Evolutionary conservation across 1,140 invertebrate genomes (phyloP), one percentile per base, ranked within the genome.

Genomic region (Atta colombica): DNA sequence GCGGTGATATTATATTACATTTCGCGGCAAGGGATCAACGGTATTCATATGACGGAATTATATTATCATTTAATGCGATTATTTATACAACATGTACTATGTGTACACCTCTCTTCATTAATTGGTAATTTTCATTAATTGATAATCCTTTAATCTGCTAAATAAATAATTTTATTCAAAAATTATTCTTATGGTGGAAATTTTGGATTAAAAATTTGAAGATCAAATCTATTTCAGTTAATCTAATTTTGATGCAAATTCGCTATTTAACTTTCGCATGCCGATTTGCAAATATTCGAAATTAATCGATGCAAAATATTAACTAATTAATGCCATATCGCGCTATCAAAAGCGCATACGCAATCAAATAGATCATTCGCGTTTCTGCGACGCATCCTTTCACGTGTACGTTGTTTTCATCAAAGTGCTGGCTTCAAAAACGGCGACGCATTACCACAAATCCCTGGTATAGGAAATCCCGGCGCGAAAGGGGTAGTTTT

Each of bases 1-100:
- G 77, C 49, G 77, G 77, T 80, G n/a, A 68, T 80, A 68, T 75
- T 78, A 65, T 78, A 49, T 80, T 39, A 80, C 31, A 69, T 68
- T n/a, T 80, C 77, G 63, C 5, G 77, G 63, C 65, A 69, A 80
- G 31, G 77, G 77, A 80, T 80, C 68, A 80, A 39, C 51, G 63
- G 28, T 39, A 39, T 53, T 69, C 63, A 31, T 75, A 75, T 69
- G 39, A 69, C 39, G 39, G 21, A 65, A 78, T 49, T 68, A 53
- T 45, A 35, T 35, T 55, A 68, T 55, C 55, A 68, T 80, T 80
- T 68, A 68, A 80, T 68, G 63, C 31, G 49, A 55, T 80, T 80
- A 80, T 80, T 80, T 80, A 80, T 39, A 53, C 25, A 39, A 21
- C 31, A 16, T 80, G 18, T 12, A 49, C 39, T 69, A 25, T 45